These are phyloP conservation scores for Caenorhabditis tropicalis DNA, from an alignment of 1,140 invertebrate species.

Conservation along the genomic window DNA sequence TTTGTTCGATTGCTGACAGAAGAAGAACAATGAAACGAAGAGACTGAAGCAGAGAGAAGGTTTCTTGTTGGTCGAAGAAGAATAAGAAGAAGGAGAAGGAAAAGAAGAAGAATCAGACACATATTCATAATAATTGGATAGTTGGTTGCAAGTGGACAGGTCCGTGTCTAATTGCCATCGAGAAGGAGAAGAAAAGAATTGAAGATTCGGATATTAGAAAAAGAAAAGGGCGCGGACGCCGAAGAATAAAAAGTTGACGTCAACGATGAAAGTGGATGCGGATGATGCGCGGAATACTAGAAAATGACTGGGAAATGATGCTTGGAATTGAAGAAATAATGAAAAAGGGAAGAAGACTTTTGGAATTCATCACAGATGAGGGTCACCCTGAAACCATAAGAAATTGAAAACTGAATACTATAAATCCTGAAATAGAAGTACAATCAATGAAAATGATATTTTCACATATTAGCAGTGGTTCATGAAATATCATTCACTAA, in stretches of 20 bases:
- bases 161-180: slow-evolving; percentile 36
- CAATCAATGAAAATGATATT: too few species aligned
- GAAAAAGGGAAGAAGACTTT: not conserved
- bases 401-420: too few species aligned
- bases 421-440: too few species aligned
- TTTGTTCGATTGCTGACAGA: slow-evolving; percentile 32
- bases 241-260: not conserved
- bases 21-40: slow-evolving; percentile 12
- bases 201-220: slow-evolving; percentile 29
- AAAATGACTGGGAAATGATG: slow-evolving; percentile 36
- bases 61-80: not conserved
- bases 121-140: slow-evolving; percentile 39
- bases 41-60: not conserved
- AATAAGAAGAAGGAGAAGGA: not conserved
- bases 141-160: slow-evolving; percentile 26
- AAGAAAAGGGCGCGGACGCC: slow-evolving; percentile 33
- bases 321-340: not conserved
- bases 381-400: too few species aligned
- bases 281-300: slow-evolving; percentile 16
- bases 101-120: slow-evolving; percentile 1
- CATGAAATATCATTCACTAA: too few species aligned
- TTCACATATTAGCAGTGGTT: too few species aligned
- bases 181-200: slow-evolving; percentile 26
- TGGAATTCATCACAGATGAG: too few species aligned
- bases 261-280: not conserved